Base-by-base conservation (phyloP, 2,888 invertebrate genomes). In the Incurvaria masculella region DNA sequence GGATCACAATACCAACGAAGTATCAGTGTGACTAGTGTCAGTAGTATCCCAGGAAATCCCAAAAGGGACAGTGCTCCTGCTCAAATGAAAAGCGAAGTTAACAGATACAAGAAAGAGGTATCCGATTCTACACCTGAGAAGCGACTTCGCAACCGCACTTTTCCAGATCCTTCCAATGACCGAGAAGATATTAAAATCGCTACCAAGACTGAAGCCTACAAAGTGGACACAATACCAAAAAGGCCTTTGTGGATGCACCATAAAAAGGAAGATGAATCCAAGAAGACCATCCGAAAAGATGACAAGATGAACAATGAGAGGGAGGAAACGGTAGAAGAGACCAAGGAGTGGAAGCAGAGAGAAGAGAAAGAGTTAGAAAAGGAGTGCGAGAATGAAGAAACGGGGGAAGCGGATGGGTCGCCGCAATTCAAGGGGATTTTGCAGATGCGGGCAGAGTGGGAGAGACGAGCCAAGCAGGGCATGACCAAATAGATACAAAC, bases 371-470 rank as follows among this genome's bases (percentile, higher is more conserved):
- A 45, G 21, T 19, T 44, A 14, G 23, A 44, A 10, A 6, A 39
- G n/a, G 18, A 42, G 33, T 42, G 33, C 19, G 26, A 20, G 39
- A 41, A n/a, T 26, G 19, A 3, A 23, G 8, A 18, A 40, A 49
- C 44, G 20, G 66, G 63, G 8, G 72, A 69, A 53, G 72, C 72
- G 8, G 75, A 72, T 50, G 72, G 67, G 43, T 68, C 76, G 52
- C 81, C 81, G 41, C 80, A 81, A 61, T 86, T 87, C 59, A 88
- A 88, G 61, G 86, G 88, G 51, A 88, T 89, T 54, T 81, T 86
- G 62, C 88, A 88, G 61, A 81, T 88, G 61, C 80, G 86, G 49
- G 88, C 88, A 5, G 87, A 89, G 61, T 89, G 89, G 89, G 89
- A 89, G 65, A 81, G 87, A 57, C 75, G 89, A 56, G 87, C 88